Percentiles rank a stretch among this genome's conserved stretches.
Conservation (phyloP, 2,888 invertebrate species). For the Ganaspis brasiliensis region DNA sequence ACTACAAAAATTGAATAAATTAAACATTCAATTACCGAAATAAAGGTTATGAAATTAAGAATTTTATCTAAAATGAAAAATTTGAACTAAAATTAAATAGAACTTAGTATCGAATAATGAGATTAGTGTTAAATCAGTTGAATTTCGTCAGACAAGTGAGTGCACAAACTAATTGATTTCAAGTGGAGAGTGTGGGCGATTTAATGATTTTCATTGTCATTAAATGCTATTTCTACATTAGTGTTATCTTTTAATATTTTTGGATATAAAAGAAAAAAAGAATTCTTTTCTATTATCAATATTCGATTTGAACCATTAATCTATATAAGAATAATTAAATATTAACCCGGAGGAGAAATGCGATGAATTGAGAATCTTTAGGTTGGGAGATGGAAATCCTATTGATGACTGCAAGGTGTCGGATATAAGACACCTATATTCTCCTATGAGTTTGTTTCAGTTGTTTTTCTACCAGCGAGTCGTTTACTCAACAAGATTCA, state of each 20-base stretch:
- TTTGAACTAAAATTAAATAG: too few relatives aligned
- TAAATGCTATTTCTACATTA: background rate
- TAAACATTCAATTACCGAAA: too few relatives aligned
- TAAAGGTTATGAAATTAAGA: too few relatives aligned
- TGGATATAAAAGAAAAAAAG: too few relatives aligned
- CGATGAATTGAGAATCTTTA: conserved; percentile 1
- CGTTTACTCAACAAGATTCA: conserved; percentile 19
- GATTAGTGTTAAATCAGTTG: too few relatives aligned
- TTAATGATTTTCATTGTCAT: background rate
- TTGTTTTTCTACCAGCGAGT: conserved; percentile 34
- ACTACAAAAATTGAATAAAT: too few relatives aligned
- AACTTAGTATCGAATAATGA: too few relatives aligned
- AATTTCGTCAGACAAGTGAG: background rate
- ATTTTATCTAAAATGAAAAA: too few relatives aligned
- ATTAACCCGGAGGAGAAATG: background rate
- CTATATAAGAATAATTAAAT: background rate
- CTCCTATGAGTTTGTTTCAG: conserved; percentile 18
- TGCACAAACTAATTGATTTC: background rate
- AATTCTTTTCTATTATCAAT: too few relatives aligned
- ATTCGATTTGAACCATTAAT: too few relatives aligned
- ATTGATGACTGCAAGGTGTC: conserved; percentile 14
- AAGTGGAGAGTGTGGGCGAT: background rate
- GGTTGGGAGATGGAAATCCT: conserved; percentile 33
- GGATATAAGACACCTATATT: conserved; percentile 10
- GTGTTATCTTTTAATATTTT: background rate